Conservation (phyloP, 2,113 vertebrate genomes). For the Stigmatopora argus region DNA sequence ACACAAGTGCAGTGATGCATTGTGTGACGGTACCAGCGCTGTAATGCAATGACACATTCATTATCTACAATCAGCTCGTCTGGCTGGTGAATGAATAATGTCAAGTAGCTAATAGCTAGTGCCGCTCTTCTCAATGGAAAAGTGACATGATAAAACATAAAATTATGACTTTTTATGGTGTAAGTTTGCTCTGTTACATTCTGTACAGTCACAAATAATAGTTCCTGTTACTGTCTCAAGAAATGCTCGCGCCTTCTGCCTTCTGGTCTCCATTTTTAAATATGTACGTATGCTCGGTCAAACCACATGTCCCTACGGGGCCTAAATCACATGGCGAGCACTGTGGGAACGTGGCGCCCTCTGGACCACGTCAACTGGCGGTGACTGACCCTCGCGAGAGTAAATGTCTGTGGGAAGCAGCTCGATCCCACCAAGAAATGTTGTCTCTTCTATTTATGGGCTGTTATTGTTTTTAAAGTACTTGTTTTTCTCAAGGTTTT, state of each 20-base stretch:
- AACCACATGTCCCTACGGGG: conserved; percentile 43
- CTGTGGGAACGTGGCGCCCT: conserved; percentile 67
- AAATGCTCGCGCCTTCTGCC: neutral
- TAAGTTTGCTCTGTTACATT: neutral
- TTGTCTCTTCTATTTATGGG: conserved; percentile 27
- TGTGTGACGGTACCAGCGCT: conserved; percentile 23
- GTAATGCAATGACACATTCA: neutral
- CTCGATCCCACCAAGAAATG: conserved; percentile 30
- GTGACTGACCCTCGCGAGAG: conserved; percentile 36
- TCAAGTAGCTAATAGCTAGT: neutral
- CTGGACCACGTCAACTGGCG: conserved; percentile 52
- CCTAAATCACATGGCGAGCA: conserved; percentile 51
- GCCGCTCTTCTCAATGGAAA: neutral
- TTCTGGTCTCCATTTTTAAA: neutral
- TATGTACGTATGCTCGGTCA: conserved; percentile 9
- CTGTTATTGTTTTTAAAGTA: conserved; percentile 6
- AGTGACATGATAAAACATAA: neutral
- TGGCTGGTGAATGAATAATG: neutral
- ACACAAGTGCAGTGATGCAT: conserved; percentile 44
- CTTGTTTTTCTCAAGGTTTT: conserved; percentile 5
- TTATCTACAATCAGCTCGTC: neutral
- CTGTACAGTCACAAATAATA: conserved; percentile 4
- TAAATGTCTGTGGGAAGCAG: conserved; percentile 63
- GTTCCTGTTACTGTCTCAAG: neutral
- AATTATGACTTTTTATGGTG: neutral